Evolutionary conservation across 2,113 vertebrate genomes (phyloP), one percentile per base, ranked within the genome.

Genomic region (Gallinago media): DNA sequence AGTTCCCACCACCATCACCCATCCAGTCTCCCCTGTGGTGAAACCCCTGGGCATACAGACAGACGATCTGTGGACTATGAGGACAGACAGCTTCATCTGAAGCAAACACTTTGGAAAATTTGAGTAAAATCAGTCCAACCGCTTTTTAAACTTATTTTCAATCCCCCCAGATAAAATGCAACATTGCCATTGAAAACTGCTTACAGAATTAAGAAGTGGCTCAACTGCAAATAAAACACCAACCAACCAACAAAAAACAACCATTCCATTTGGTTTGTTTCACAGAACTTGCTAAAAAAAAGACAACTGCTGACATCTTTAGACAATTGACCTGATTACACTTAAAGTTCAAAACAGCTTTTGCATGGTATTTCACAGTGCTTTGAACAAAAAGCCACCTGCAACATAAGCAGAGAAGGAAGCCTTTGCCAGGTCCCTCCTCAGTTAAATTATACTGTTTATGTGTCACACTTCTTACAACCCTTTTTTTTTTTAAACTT

Each of bases 31-130:
- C n/a, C 11, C 61, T 19, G n/a, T 1, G 0, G 16, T 8, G 16
- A 23, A 26, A 9, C 14, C 32, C 42, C 26, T 1, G 0, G 56
- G 16, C 18, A 25, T 0, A 14, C 0, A 3, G 58, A 40, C 3
- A 54, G 58, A 36, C 4, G 23, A 59, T 16, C 12, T 52, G 26
- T 8, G 67, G 19, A 13, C 44, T 15, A 3, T 2, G 18, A 62
- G 56, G 26, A 12, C 59, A 67, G 54, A 32, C 18, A 54, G 40
- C 70, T 67, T 54, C 61, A 55, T 25, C 20, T 62, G 56, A 50
- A 50, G 38, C 29, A 92, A 68, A 63, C 8, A 21, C 16, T 38
- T 59, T 4, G 22, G 9, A 52, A 81, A 82, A 40, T 11, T 9
- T 23, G 12, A 82, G 52, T 34, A 32, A 67, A 75, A 94, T 40